Conservation (phyloP, 1,140 invertebrate species). For the Drosophila navojoa region DNA sequence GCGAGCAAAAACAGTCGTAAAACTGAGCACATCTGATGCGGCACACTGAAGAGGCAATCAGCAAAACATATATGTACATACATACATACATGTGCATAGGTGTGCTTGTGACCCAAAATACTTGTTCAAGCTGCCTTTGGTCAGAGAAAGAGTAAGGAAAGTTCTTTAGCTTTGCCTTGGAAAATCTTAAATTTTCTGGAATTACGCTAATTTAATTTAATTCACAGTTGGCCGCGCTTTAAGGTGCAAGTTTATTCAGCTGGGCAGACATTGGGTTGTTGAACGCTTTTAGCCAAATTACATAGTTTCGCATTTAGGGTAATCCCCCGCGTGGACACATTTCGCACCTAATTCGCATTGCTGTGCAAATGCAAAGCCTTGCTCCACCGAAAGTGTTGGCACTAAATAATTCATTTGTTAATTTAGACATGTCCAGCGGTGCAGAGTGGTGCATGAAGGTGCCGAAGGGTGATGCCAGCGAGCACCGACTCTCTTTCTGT, state of each 20-base stretch:
- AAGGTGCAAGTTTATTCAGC: slow-evolving; percentile 14
- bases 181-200: too few relatives aligned
- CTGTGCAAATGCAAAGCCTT: slow-evolving; percentile 65
- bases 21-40: slow-evolving; percentile 21
- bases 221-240: neutral
- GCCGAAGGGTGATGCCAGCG: neutral
- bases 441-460: neutral
- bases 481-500: neutral
- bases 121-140: neutral
- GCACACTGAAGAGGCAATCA: slow-evolving; percentile 1
- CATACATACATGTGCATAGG: slow-evolving; percentile 12
- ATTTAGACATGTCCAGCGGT: slow-evolving; percentile 64
- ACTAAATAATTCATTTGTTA: slow-evolving; percentile 82
- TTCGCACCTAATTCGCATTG: slow-evolving; percentile 76
- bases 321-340: slow-evolving; percentile 65
- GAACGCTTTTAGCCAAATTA: slow-evolving; percentile 70
- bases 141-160: too few relatives aligned
- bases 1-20: slow-evolving; percentile 36
- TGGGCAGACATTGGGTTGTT: slow-evolving; percentile 5
- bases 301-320: slow-evolving; percentile 68
- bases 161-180: too few relatives aligned
- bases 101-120: slow-evolving; percentile 16
- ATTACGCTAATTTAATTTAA: neutral
- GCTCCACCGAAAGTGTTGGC: slow-evolving; percentile 66
- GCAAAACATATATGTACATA: neutral